Evolutionary conservation across 2,113 vertebrate species (phyloP).

Genomic region (Oreotrochilus melanogaster): DNA sequence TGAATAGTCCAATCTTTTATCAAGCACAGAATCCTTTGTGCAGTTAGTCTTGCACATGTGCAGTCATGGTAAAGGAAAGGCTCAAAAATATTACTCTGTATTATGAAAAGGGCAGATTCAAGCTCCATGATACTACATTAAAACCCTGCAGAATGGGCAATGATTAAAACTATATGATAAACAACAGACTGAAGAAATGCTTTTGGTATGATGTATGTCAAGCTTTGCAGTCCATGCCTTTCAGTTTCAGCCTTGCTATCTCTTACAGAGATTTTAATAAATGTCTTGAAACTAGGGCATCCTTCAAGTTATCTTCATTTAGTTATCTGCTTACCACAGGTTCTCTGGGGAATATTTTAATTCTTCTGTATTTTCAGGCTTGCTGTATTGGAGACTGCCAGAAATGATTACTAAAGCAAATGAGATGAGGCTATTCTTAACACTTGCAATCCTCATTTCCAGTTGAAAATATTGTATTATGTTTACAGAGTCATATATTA

Average conservation of each 20-base stretch:
- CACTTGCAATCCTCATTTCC: not conserved
- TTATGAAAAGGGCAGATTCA: not conserved
- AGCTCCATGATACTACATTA: not conserved
- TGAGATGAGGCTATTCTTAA: not conserved
- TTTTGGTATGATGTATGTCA: not conserved
- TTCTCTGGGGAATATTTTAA: not conserved
- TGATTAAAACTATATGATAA: not conserved
- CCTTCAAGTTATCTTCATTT: not conserved
- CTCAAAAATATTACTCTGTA: not conserved
- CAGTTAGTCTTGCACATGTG: not conserved
- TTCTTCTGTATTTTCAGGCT: constrained; percentile 22
- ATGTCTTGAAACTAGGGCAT: not conserved
- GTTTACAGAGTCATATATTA: not conserved
- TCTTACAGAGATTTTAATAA: not conserved
- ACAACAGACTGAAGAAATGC: not conserved
- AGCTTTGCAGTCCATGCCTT: not conserved
- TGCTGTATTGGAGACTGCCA: not conserved
- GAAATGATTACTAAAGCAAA: not conserved
- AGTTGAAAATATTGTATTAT: not conserved
- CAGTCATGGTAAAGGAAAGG: not conserved
- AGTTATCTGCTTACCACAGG: not conserved
- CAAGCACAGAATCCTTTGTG: not conserved
- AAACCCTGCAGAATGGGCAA: not conserved
- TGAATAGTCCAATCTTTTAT: not conserved
- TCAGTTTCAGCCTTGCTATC: not conserved